These are phyloP conservation scores for Philopedon plagiatum DNA, from an alignment of 2,888 invertebrate species.

Conservation along the genomic window DNA sequence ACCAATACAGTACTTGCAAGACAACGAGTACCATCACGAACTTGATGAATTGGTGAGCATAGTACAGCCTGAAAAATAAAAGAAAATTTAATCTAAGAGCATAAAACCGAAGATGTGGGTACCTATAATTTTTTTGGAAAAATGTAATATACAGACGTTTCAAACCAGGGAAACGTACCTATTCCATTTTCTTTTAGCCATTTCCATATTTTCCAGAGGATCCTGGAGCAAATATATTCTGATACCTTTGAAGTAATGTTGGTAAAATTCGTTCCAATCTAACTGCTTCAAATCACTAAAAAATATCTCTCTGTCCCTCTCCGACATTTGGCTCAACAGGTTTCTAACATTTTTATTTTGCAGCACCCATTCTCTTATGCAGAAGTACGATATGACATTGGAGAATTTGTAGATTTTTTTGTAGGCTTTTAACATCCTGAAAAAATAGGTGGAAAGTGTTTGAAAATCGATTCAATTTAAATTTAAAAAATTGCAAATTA, in stretches of 20 bases:
- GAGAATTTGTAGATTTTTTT: constrained; percentile 85
- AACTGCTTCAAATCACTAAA: constrained; percentile 82
- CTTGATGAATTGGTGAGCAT: constrained; percentile 35
- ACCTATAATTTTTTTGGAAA: neutral
- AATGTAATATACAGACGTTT: no score
- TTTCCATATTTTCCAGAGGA: constrained; percentile 76
- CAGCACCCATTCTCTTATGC: constrained; percentile 80
- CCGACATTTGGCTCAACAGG: constrained; percentile 72
- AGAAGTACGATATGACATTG: constrained; percentile 82
- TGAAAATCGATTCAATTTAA: neutral
- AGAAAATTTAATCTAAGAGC: neutral
- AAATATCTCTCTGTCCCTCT: constrained; percentile 74
- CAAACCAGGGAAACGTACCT: constrained; percentile 51
- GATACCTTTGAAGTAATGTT: constrained; percentile 81
- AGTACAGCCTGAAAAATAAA: constrained; percentile 34
- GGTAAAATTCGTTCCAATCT: constrained; percentile 82
- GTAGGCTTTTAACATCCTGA: constrained; percentile 80
- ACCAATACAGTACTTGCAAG: neutral
- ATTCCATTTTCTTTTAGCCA: constrained; percentile 67
- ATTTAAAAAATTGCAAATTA: no score
- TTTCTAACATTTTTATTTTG: constrained; percentile 74
- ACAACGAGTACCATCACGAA: neutral
- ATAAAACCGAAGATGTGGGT: neutral
- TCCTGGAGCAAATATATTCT: constrained; percentile 86
- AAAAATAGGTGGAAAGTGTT: neutral